phyloP scores from a whole-genome alignment of 1,140 invertebrate species.

The Tenebrio molitor region DNA sequence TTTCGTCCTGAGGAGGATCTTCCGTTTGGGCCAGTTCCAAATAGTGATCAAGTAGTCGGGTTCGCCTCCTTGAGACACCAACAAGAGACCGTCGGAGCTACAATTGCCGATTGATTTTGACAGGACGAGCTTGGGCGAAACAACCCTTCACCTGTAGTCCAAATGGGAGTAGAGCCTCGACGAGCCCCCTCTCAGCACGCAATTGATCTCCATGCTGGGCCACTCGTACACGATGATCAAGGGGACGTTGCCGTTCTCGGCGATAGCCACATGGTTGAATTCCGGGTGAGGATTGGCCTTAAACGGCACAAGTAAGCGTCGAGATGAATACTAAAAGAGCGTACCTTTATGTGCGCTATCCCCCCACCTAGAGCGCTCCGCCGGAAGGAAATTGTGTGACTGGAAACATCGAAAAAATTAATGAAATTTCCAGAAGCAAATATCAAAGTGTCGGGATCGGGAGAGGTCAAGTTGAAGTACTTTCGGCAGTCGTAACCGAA shows the following conservation, averaged over 20 bases:
- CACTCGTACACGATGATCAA: slow-evolving; percentile 87
- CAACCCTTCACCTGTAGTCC: slow-evolving; percentile 81
- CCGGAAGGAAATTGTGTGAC: slow-evolving; percentile 76
- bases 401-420: slow-evolving; percentile 79
- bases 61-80: slow-evolving; percentile 86
- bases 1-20: slow-evolving; percentile 81
- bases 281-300: slow-evolving; percentile 80
- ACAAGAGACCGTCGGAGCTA: slow-evolving; percentile 82
- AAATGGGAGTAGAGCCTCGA: slow-evolving; percentile 79
- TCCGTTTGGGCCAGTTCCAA: slow-evolving; percentile 85
- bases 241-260: slow-evolving; percentile 85
- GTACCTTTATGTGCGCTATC: slow-evolving; percentile 83
- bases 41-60: slow-evolving; percentile 90
- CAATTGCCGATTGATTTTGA: slow-evolving; percentile 52
- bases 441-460: slow-evolving; percentile 79
- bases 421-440: slow-evolving; percentile 87
- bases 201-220: slow-evolving; percentile 81
- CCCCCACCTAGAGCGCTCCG: slow-evolving; percentile 81
- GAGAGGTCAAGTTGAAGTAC: slow-evolving; percentile 82
- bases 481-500: slow-evolving; percentile 90
- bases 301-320: slow-evolving; percentile 51
- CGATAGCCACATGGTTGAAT: slow-evolving; percentile 82
- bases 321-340: slow-evolving; percentile 19
- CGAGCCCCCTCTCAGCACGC: slow-evolving; percentile 82
- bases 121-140: too few species aligned